phyloP scores from a whole-genome alignment of 1,140 invertebrate genomes.

The Drosophila ogumai region DNA sequence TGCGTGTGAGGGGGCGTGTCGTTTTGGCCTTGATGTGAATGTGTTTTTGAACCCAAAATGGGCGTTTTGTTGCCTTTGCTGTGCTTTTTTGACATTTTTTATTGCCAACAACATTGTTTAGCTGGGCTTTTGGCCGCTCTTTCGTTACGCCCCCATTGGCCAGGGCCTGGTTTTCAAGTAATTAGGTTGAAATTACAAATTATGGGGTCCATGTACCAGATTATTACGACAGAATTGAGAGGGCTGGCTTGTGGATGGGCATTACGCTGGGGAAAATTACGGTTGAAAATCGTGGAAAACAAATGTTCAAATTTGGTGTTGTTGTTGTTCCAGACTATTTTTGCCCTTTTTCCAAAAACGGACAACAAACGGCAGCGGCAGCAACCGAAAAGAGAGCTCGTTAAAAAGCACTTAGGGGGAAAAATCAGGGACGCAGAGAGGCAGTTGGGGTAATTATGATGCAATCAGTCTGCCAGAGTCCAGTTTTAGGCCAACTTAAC shows the following conservation, averaged over 20 bases:
- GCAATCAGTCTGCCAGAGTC: conserved; percentile 61
- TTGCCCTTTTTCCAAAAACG: conserved; percentile 34
- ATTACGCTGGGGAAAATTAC: conserved; percentile 17
- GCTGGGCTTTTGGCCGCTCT: conserved; percentile 8
- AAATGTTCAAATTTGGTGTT: conserved; percentile 26
- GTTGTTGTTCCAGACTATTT: conserved; percentile 7
- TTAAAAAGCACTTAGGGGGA: conserved; percentile 77
- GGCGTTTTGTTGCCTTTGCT: conserved; percentile 69
- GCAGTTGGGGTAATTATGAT: conserved; percentile 74
- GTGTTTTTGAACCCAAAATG: conserved; percentile 44
- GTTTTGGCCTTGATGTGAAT: conserved; percentile 14
- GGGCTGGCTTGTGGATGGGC: conserved; percentile 47
- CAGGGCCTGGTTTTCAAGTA: conserved; percentile 48
- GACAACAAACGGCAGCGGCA: conserved; percentile 26
- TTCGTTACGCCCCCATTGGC: conserved; percentile 1
- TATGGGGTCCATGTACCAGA: conserved; percentile 77
- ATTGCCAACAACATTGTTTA: conserved; percentile 71
- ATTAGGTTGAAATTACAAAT: conserved; percentile 83
- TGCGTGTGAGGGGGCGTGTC: conserved; percentile 48
- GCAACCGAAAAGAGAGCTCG: conserved; percentile 59
- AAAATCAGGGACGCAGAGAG: conserved; percentile 17
- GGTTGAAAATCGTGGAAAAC: conserved; percentile 31
- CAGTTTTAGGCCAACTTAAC: conserved; percentile 57
- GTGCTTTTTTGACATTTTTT: conserved; percentile 71
- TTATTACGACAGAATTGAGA: conserved; percentile 75